Conservation (phyloP, 1,140 invertebrate species). For the Nebria ingens region DNA sequence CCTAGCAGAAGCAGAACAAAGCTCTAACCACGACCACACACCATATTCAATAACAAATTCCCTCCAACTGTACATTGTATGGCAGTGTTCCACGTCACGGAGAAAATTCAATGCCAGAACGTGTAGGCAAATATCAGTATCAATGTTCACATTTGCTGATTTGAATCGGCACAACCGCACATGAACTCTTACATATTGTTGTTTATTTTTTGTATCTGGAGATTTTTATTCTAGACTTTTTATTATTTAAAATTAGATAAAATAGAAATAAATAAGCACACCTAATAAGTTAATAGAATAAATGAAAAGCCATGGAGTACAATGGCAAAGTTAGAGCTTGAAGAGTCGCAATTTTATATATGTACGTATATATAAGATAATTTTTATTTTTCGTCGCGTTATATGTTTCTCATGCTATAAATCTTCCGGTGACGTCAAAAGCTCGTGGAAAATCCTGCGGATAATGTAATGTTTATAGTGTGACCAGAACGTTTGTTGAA, state of each 20-base stretch:
- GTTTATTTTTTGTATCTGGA: too few relatives aligned
- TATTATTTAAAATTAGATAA: too few relatives aligned
- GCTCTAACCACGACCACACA: not conserved
- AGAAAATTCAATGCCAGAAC: not conserved
- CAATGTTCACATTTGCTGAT: too few relatives aligned
- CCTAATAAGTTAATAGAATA: too few relatives aligned
- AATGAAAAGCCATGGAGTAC: too few relatives aligned
- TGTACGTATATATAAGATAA: not conserved
- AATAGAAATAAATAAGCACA: too few relatives aligned
- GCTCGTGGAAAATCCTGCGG: not conserved
- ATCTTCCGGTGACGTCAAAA: not conserved
- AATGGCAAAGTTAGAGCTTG: too few relatives aligned
- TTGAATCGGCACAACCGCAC: too few relatives aligned
- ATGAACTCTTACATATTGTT: too few relatives aligned
- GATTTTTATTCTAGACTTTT: too few relatives aligned
- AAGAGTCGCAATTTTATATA: too few relatives aligned
- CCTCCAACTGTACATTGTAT: not conserved
- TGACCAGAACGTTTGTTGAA: not conserved
- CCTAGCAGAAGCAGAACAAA: not conserved
- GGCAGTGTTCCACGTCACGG: not conserved
- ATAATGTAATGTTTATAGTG: not conserved
- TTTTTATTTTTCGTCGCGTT: not conserved
- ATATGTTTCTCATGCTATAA: not conserved
- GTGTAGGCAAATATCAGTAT: too few relatives aligned
- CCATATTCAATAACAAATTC: slow-evolving; percentile 3